Evolutionary conservation across 2,113 vertebrate species (phyloP), one percentile per base, ranked within the genome.

Genomic region (Colossoma macropomum): DNA sequence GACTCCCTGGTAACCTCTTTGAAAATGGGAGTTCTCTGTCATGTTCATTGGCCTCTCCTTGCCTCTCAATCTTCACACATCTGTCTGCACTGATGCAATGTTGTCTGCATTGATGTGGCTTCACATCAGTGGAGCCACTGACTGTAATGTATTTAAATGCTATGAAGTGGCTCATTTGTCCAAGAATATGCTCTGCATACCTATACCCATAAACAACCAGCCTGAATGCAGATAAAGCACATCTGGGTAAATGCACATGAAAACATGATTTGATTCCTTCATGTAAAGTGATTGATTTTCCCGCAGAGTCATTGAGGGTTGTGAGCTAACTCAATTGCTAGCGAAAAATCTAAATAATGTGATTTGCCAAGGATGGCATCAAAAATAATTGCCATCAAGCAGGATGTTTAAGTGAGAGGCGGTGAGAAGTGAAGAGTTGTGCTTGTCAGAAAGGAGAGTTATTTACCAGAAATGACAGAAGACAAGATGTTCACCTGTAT

Each of bases 371-470:
- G 86, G 68, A 87, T 86, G 90, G 89, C 84, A 88, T 93, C 87
- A 82, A 79, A 90, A 92, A 92, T 93, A 92, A 92, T 93, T 92
- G 89, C 87, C 81, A 88, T 92, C 84, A 91, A 92, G 89, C 87
- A 87, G 89, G 88, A 90, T 86, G 86, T 91, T 90, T 90, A 84
- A 84, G 90, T 86, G 83, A 88, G 90, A 91, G 86, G 89, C 85
- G 88, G 83, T 80, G 79, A 90, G 88, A 87, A 90, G 88, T 91
- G 89, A 92, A 88, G 84, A 85, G 90, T 90, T 92, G 73, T 82
- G 70, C 88, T 89, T 86, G 88, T 91, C 86, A 86, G 86, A 90
- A 91, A 93, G 87, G 88, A 89, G 87, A 90, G 87, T 88, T 89
- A 84, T 91, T 93, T 93, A 92, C 90, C 85, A 82, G 88, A 89